Evolutionary conservation across 2,888 invertebrate genomes (phyloP).

Genomic region (Plebejus melissa): DNA sequence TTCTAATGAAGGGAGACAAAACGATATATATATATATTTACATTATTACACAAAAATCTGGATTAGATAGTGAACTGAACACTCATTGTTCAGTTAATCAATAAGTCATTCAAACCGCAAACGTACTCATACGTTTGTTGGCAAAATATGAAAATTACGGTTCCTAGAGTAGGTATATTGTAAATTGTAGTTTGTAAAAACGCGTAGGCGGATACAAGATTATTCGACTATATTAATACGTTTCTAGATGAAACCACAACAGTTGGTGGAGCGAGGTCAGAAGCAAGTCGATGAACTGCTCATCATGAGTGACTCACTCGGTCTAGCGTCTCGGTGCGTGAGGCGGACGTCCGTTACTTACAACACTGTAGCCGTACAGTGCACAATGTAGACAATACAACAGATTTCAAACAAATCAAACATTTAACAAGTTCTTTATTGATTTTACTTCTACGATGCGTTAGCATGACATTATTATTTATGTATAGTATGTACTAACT

Average conservation of each 20-base stretch:
- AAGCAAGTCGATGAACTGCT: slow-evolving; percentile 26
- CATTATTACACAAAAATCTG: too few species aligned
- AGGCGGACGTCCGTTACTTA: slow-evolving; percentile 23
- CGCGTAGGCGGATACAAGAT: neutral
- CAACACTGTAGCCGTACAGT: neutral
- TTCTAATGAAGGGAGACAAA: neutral
- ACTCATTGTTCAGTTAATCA: too few species aligned
- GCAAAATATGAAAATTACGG: neutral
- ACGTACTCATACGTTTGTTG: too few species aligned
- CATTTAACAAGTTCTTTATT: neutral
- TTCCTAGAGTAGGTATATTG: neutral
- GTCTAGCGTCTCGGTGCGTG: slow-evolving; percentile 23
- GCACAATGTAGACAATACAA: slow-evolving; percentile 5
- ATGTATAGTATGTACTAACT: too few species aligned
- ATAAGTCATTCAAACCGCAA: too few species aligned
- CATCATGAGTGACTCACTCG: slow-evolving; percentile 25
- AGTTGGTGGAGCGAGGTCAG: neutral
- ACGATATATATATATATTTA: too few species aligned
- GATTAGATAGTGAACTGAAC: too few species aligned
- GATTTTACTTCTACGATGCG: neutral
- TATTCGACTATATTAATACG: slow-evolving; percentile 6
- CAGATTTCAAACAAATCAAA: slow-evolving; percentile 3
- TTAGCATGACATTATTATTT: neutral
- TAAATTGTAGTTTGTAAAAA: neutral
- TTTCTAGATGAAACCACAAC: neutral